Percentiles rank a stretch among this genome's conserved stretches.
Conservation (phyloP, 2,888 invertebrate genomes). For the Pteria penguin region DNA sequence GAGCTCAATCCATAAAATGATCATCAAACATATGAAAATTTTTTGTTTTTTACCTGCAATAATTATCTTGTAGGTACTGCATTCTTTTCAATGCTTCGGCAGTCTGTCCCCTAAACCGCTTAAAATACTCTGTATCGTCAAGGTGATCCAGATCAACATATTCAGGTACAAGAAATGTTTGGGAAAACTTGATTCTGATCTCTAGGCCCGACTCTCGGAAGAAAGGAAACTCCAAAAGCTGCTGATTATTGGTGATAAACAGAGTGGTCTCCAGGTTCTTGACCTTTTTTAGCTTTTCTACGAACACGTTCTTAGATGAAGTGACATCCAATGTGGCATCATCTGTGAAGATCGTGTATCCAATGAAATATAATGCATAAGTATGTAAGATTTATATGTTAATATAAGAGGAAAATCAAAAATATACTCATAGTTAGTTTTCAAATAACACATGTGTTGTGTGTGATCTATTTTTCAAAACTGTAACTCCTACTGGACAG, state of each 20-base stretch:
- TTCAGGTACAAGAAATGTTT: slow-evolving; percentile 74
- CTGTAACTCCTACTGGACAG: too few relatives aligned
- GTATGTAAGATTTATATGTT: too few relatives aligned
- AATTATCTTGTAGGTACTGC: slow-evolving; percentile 57
- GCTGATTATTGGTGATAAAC: slow-evolving; percentile 72
- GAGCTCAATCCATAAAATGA: too few relatives aligned
- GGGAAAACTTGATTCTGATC: slow-evolving; percentile 72
- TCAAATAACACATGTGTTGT: too few relatives aligned
- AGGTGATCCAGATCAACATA: slow-evolving; percentile 74
- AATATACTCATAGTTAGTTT: too few relatives aligned
- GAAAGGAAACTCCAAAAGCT: slow-evolving; percentile 73
- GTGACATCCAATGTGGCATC: slow-evolving; percentile 39
- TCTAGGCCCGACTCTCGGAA: slow-evolving; percentile 73
- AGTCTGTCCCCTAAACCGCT: slow-evolving; percentile 48
- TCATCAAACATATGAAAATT: too few relatives aligned
- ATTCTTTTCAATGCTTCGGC: slow-evolving; percentile 65
- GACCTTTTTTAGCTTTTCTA: slow-evolving; percentile 71
- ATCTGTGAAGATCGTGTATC: not conserved
- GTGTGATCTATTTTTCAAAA: slow-evolving; percentile 2
- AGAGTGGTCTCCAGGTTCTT: slow-evolving; percentile 68
- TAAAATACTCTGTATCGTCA: slow-evolving; percentile 71
- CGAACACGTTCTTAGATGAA: slow-evolving; percentile 74
- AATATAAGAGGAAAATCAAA: too few relatives aligned
- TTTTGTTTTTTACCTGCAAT: too few relatives aligned
- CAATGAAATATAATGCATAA: too few relatives aligned